Conservation (phyloP, 2,888 invertebrate genomes). For the Lysandra bellargus region DNA sequence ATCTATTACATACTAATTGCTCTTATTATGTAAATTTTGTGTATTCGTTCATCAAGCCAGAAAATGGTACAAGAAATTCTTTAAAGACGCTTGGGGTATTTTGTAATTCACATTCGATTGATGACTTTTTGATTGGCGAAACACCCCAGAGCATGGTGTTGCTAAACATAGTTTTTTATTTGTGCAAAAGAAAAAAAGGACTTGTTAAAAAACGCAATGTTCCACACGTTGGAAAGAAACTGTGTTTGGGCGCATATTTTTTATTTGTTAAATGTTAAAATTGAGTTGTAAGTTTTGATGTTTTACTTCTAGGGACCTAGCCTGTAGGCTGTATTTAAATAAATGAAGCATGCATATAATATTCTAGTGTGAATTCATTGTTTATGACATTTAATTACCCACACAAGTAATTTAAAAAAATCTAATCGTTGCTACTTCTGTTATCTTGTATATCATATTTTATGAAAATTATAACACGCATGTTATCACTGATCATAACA, state of each 20-base stretch:
- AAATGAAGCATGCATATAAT: not conserved
- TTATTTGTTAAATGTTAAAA: not conserved
- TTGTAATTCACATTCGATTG: not conserved
- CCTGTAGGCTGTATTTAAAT: not conserved
- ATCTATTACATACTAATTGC: slow-evolving; percentile 27
- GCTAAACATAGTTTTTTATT: no score
- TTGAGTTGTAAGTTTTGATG: not conserved
- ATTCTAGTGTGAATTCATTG: not conserved
- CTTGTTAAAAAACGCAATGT: no score
- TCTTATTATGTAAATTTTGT: slow-evolving; percentile 21
- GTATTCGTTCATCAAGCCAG: not conserved
- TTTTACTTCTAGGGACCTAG: not conserved
- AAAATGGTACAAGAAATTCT: slow-evolving; percentile 5
- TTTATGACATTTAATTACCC: no score
- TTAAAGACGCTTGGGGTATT: not conserved
- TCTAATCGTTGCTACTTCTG: not conserved
- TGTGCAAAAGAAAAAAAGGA: no score
- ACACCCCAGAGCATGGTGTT: no score
- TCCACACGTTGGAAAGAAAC: no score
- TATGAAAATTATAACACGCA: slow-evolving; percentile 3
- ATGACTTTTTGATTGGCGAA: not conserved
- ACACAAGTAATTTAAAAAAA: not conserved
- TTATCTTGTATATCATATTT: slow-evolving; percentile 12
- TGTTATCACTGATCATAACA: slow-evolving; percentile 15
- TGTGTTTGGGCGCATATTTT: no score